Conservation (phyloP, 2,113 vertebrate genomes). For the Microcebus griseorufus region DNA sequence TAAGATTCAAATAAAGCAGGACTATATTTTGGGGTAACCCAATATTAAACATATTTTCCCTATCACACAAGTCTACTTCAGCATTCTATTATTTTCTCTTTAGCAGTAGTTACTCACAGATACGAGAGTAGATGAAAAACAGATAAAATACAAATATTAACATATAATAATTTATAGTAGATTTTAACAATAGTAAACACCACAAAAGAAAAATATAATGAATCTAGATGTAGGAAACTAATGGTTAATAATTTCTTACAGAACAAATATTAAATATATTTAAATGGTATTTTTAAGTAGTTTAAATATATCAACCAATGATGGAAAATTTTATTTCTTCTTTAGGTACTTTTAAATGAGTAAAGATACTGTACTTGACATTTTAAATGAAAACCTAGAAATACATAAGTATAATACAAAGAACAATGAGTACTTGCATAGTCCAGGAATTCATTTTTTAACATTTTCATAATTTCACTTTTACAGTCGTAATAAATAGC, state of each 20-base stretch:
- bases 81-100: neutral
- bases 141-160: neutral
- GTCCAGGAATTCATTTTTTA: neutral
- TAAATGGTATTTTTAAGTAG: neutral
- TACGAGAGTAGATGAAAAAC: neutral
- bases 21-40: neutral
- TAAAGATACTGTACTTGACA: neutral
- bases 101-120: neutral
- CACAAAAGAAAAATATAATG: neutral
- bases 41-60: neutral
- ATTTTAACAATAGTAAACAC: neutral
- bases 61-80: neutral
- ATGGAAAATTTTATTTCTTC: neutral
- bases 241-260: neutral
- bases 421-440: neutral
- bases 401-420: neutral
- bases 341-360: neutral
- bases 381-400: constrained; percentile 25
- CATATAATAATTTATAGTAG: neutral
- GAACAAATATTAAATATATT: neutral
- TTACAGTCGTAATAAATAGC: neutral
- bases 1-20: constrained; percentile 21
- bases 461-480: neutral
- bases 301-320: neutral
- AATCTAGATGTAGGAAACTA: neutral